These are phyloP conservation scores for Myanophis thanlyinensis DNA, from an alignment of 2,113 vertebrate genomes.

Conservation along the genomic window DNA sequence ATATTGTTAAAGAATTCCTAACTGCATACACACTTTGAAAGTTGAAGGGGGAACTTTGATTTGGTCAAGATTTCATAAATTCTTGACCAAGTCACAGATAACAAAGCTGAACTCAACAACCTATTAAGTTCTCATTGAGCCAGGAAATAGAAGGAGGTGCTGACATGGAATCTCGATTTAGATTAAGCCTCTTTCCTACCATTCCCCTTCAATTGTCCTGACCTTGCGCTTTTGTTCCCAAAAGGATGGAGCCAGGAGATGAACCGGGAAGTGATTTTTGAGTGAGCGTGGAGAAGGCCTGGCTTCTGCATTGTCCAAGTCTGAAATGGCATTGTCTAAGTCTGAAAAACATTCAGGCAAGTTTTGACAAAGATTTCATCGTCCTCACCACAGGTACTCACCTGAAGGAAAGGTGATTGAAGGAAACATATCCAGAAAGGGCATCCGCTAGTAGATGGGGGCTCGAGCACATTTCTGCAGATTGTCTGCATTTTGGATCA, in stretches of 20 bases:
- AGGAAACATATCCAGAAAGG: background rate
- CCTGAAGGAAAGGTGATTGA: background rate
- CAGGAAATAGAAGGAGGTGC: background rate
- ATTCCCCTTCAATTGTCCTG: background rate
- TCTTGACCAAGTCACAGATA: background rate
- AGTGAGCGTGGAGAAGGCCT: constrained; percentile 23
- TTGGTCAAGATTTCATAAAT: background rate
- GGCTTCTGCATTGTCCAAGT: background rate
- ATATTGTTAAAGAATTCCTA: background rate
- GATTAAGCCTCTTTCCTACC: background rate
- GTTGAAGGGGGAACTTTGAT: background rate
- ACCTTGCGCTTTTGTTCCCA: constrained; percentile 65
- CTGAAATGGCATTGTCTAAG: background rate
- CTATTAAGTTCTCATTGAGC: background rate
- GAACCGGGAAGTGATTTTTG: constrained; percentile 57
- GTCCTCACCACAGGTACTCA: background rate
- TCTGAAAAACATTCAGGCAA: background rate
- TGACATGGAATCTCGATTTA: background rate
- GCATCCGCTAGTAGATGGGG: background rate
- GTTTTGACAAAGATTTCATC: background rate
- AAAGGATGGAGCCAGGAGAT: constrained; percentile 60
- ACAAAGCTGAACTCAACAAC: background rate
- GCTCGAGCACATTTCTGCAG: background rate
- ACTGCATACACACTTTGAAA: background rate
- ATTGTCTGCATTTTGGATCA: background rate